Conservation (phyloP, 2,888 invertebrate genomes). For the Subacronicta megacephala region DNA sequence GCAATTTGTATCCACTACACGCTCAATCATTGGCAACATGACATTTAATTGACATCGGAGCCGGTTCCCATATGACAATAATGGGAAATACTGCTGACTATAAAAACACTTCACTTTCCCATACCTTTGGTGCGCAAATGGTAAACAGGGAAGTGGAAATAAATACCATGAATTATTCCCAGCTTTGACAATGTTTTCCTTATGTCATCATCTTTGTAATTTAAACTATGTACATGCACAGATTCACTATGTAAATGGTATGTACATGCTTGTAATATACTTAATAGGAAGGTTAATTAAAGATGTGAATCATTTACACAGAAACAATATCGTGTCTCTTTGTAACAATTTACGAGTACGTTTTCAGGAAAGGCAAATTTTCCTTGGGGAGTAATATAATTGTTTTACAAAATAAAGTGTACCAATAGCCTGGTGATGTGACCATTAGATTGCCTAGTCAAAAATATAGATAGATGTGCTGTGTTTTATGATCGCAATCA, state of each 20-base stretch:
- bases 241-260: conserved; percentile 1
- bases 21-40: conserved; percentile 5
- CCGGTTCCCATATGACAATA: conserved; percentile 51
- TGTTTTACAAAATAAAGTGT: no score
- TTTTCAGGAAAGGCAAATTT: conserved; percentile 2
- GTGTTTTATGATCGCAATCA: no score
- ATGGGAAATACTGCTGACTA: conserved; percentile 41
- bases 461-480: no score
- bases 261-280: conserved; percentile 20
- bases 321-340: conserved; percentile 14
- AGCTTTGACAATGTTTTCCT: conserved; percentile 31
- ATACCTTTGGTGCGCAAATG: conserved; percentile 22
- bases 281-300: conserved; percentile 8
- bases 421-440: no score
- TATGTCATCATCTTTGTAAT: conserved; percentile 8
- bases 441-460: no score
- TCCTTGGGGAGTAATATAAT: not conserved
- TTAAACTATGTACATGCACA: not conserved
- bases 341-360: not conserved
- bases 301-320: conserved; percentile 16
- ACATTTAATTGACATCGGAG: conserved; percentile 38
- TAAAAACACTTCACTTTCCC: conserved; percentile 36
- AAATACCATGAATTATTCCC: conserved; percentile 16
- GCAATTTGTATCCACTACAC: no score
- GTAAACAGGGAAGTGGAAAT: conserved; percentile 43